These are phyloP conservation scores for Percopsis transmontana DNA, from an alignment of 2,113 vertebrate species.

Conservation along the genomic window DNA sequence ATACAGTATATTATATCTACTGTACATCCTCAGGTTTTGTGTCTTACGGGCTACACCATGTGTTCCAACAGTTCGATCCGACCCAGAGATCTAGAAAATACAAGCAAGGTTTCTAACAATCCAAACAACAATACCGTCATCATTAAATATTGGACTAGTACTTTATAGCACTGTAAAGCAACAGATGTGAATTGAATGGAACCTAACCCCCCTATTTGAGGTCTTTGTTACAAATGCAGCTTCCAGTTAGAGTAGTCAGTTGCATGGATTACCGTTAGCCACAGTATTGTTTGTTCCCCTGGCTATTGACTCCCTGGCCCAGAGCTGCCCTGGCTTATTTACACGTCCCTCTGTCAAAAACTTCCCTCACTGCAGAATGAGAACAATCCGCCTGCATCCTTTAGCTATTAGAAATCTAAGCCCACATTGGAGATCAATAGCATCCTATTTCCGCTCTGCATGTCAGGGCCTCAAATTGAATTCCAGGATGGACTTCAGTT, in stretches of 20 bases:
- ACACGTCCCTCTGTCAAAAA: conserved; percentile 55
- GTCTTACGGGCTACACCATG: no score
- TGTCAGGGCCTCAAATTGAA: conserved; percentile 44
- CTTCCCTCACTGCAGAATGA: conserved; percentile 48
- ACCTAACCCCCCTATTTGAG: neutral
- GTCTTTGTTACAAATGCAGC: conserved; percentile 37
- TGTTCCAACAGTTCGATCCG: no score
- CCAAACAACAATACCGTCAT: no score
- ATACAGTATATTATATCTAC: no score
- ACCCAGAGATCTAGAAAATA: no score
- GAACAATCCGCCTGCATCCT: conserved; percentile 35
- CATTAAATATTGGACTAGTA: no score
- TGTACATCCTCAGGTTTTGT: no score
- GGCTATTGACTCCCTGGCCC: conserved; percentile 43
- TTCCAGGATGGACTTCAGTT: conserved; percentile 5
- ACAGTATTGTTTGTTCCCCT: conserved; percentile 50
- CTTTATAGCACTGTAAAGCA: no score
- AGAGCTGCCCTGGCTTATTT: conserved; percentile 49
- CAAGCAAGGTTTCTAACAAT: no score
- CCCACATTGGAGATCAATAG: conserved; percentile 56
- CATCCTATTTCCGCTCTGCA: conserved; percentile 49
- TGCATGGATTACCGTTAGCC: conserved; percentile 40
- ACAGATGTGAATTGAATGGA: no score
- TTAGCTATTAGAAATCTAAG: conserved; percentile 57
- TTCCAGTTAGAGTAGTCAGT: conserved; percentile 34